Evolutionary conservation across 1,140 invertebrate genomes (phyloP).

Genomic region (Lepidurus apus): DNA sequence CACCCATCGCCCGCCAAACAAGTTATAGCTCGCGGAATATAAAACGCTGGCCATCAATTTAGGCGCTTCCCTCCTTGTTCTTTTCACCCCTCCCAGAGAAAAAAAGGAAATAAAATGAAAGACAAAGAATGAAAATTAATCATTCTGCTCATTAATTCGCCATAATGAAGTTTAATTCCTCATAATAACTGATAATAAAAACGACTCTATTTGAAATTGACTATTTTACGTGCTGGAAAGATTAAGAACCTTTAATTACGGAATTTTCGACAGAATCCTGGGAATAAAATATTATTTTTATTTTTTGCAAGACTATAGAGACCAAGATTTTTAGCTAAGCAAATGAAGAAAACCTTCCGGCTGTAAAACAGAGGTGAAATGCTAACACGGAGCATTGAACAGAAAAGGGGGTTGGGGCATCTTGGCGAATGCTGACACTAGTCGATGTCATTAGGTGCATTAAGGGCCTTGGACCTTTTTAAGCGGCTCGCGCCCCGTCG

Average conservation of each 20-base stretch:
- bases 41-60: too few relatives aligned
- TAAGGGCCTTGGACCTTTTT: not conserved
- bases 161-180: not conserved
- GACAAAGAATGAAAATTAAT: too few relatives aligned
- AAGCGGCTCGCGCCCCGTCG: not conserved
- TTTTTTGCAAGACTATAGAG: not conserved
- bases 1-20: not conserved
- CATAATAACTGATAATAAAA: not conserved
- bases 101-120: too few relatives aligned
- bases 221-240: slow-evolving; percentile 16
- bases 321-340: not conserved
- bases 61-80: too few relatives aligned
- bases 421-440: not conserved
- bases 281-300: not conserved
- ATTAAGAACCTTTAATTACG: not conserved
- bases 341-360: not conserved
- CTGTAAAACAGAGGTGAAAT: not conserved
- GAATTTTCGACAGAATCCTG: not conserved
- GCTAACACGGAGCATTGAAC: not conserved
- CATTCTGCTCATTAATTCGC: too few relatives aligned
- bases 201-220: not conserved
- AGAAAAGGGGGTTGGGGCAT: not conserved
- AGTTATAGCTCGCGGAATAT: slow-evolving; percentile 20
- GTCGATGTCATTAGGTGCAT: not conserved
- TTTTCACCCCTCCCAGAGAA: too few relatives aligned